Evolutionary conservation across 2,113 vertebrate species (phyloP).

Genomic region (Melanocharis versteri): DNA sequence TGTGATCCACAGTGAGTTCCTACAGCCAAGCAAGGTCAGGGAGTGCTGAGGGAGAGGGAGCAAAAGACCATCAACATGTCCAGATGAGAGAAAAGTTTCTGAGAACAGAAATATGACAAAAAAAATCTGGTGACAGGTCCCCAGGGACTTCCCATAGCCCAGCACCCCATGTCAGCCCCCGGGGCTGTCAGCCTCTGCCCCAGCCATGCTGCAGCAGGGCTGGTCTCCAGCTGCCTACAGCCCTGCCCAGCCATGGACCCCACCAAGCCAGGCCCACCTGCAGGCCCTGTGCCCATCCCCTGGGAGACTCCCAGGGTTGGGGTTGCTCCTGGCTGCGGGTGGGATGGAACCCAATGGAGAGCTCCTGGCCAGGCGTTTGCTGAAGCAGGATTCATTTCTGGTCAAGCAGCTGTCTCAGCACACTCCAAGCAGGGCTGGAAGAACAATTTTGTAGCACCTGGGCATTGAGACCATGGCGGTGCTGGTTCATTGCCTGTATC

Average conservation of each 20-base stretch:
- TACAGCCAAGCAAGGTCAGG: background rate
- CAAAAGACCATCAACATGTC: background rate
- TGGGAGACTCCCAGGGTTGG: background rate
- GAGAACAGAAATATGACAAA: background rate
- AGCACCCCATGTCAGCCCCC: fast-evolving
- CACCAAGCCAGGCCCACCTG: background rate
- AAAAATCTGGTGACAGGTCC: background rate
- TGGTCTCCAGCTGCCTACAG: background rate
- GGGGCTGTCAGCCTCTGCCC: background rate
- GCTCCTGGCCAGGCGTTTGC: background rate
- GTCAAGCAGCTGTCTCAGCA: background rate
- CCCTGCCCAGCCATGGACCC: fast-evolving
- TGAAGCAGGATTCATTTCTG: background rate
- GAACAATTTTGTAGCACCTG: background rate
- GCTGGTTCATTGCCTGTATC: background rate
- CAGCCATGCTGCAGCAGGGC: background rate
- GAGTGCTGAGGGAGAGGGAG: background rate
- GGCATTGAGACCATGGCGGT: background rate
- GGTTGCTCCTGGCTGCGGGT: background rate
- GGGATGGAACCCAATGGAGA: background rate
- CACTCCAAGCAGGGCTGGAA: fast-evolving
- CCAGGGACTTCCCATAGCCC: fast-evolving
- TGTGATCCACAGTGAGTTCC: background rate
- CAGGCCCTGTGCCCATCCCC: background rate
- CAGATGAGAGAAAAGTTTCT: background rate